Conservation (phyloP, 2,888 invertebrate species). For the Apoda limacodes region DNA sequence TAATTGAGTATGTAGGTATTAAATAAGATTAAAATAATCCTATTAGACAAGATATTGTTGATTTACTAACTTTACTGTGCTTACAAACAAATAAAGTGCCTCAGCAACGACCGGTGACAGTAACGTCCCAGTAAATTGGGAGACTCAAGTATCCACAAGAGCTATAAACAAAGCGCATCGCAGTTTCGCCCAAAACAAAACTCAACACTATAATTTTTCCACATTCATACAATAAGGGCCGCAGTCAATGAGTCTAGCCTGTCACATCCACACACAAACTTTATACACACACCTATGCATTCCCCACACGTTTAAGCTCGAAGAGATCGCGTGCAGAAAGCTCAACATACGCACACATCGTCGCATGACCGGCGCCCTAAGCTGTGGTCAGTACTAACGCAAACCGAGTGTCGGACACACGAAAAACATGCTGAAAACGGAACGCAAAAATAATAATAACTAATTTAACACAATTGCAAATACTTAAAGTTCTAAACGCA, state of each 20-base stretch:
- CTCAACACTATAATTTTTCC: slow-evolving; percentile 66
- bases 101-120: slow-evolving; percentile 51
- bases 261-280: slow-evolving; percentile 59
- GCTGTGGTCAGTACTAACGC: slow-evolving; percentile 69
- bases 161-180: slow-evolving; percentile 61
- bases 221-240: slow-evolving; percentile 70
- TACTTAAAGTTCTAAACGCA: slow-evolving; percentile 23
- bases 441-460: slow-evolving; percentile 50
- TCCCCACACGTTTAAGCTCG: slow-evolving; percentile 58
- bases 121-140: slow-evolving; percentile 59
- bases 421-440: slow-evolving; percentile 67
- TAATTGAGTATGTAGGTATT: no score
- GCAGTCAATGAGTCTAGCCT: slow-evolving; percentile 70
- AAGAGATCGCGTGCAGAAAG: slow-evolving; percentile 67
- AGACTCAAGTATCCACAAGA: slow-evolving; percentile 51
- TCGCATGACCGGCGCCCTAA: slow-evolving; percentile 64
- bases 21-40: no score
- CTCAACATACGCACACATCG: slow-evolving; percentile 61
- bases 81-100: slow-evolving; percentile 51
- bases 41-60: no score
- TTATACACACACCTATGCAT: slow-evolving; percentile 50
- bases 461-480: slow-evolving; percentile 31
- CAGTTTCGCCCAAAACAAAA: slow-evolving; percentile 60
- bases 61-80: no score
- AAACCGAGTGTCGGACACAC: slow-evolving; percentile 70